Base-by-base conservation (phyloP, 2,888 invertebrate genomes). In the Callyntrura guangdongensis region DNA sequence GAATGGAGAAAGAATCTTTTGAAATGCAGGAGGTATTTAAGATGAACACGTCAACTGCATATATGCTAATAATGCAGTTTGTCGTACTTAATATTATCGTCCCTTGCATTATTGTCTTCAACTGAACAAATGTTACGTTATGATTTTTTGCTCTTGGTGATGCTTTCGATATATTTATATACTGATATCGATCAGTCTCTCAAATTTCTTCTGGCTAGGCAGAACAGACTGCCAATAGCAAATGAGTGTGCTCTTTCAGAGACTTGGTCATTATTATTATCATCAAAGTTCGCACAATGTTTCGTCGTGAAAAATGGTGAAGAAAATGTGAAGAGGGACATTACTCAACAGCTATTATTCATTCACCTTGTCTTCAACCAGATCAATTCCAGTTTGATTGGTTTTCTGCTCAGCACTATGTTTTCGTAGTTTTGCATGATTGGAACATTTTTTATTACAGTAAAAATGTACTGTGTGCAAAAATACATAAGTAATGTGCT, bases 351-450 rank as follows among this genome's bases (percentile, higher is more conserved):
- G 11, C 86, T 79, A 86, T 86, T 86, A 86, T 79, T 86, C 86
- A 86, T 64, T 53, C 59, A 64, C 61, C 81, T 81, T 81, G 22
- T 25, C 59, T 27, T 72, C 72, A 82, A 90, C 89, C 79, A 85
- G 89, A 89, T 85, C 85, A 86, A 79, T 86, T 87, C 87, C 79
- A 86, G 79, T 90, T 69, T 89, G 84, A 87, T 87, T 81, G 81
- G 81, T 87, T 87, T 87, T 81, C 72, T 27, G 49, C 2, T 90
- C 22, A 77, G 45, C 72, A 64, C 36, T 56, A 77, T 89, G 47
- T 67, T 53, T 83, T 20, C 59, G 72, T 59, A 69, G 49, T 86
- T 90, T 90, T 90, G 90, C 82, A 82, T 74, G 86, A 90, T 86
- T 86, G 67, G 77, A 53, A 49, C 27, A 83, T 86, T 86, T 11